Evolutionary conservation across 2,797 vertebrate species (phyloP), one percentile per base, ranked within the genome.

Genomic region (Pangasius djambal): DNA sequence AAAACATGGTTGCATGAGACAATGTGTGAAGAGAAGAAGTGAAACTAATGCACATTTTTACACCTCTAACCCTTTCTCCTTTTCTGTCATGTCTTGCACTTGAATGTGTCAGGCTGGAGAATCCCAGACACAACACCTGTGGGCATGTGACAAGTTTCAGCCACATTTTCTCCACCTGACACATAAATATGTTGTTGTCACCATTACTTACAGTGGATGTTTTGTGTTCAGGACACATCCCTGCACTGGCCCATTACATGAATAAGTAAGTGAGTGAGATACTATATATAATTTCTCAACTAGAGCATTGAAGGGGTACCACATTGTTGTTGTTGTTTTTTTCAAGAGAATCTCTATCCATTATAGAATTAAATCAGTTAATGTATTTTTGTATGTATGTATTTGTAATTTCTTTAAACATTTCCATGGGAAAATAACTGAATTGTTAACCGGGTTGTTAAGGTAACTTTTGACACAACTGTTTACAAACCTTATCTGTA

Each of bases 61-160:
- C n/a, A 79, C 16, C 16, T 57, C 77, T 79, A 55, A 79, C 16
- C n/a, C 50, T 57, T 79, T 79, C 50, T 9, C 15, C 7, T 79
- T 79, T 34, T 55, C 48, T 78, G 75, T 31, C 75, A 52, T 52
- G 75, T 78, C 77, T 79, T 79, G 16, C n/a, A 79, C 13, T 20
- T 59, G 52, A 18, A 59, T 57, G 7, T 34, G 16, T 57, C 78
- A 57, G 8, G 18, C 78, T 20, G 18, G 52, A 81, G 78, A 52
- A 37, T 57, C 52, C 18, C n/a, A 81, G 31, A 81, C 52, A 37
- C n/a, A 34, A 81, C 7, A 22, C n/a, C n/a, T 81, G 52, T 34
- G 18, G 57, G 18, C 52, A 81, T 81, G n/a, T 34, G 31, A 34
- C 31, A 81, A 20, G 16, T 81, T 81, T 81, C 48, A 18, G n/a